phyloP scores from a whole-genome alignment of 2,797 vertebrate genomes.

The Myioborus melanocephalus region DNA sequence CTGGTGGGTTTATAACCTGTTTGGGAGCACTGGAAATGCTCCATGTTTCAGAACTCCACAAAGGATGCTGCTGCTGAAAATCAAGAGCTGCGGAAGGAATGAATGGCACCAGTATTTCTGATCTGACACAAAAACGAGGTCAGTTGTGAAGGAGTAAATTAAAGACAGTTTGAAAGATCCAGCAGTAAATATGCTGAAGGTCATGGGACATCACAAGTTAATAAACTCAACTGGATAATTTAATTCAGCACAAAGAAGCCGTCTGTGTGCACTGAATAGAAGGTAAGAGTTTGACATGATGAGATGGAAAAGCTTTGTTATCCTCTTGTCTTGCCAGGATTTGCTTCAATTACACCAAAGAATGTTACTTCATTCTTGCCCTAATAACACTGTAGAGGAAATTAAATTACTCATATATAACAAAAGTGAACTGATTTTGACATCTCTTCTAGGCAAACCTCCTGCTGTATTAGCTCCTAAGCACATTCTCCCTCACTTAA shows the following conservation, averaged over 20 bases:
- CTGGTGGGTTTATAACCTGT: background rate
- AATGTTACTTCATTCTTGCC: constrained; percentile 59
- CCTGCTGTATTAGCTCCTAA: constrained; percentile 24
- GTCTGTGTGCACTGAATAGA: background rate
- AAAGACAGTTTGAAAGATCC: background rate
- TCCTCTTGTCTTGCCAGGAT: constrained; percentile 51
- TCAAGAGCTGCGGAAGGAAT: background rate
- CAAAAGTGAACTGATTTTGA: constrained; percentile 65
- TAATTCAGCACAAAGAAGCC: background rate
- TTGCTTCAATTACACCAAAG: constrained; percentile 60
- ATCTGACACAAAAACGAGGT: background rate
- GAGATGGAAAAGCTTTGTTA: constrained; percentile 41
- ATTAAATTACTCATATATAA: constrained; percentile 66
- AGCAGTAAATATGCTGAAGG: constrained; percentile 33
- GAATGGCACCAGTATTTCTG: background rate
- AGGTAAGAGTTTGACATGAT: constrained; percentile 19
- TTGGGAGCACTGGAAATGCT: background rate
- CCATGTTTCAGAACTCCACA: background rate
- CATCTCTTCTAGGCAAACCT: constrained; percentile 57
- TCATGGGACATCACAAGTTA: constrained; percentile 25
- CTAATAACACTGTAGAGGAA: constrained; percentile 64
- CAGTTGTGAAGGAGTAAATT: background rate
- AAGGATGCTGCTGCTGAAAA: background rate
- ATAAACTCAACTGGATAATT: constrained; percentile 36
- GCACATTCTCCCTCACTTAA: constrained; percentile 47